These are phyloP conservation scores for Tenthredo distinguenda DNA, from an alignment of 2,888 invertebrate species.

Conservation along the genomic window DNA sequence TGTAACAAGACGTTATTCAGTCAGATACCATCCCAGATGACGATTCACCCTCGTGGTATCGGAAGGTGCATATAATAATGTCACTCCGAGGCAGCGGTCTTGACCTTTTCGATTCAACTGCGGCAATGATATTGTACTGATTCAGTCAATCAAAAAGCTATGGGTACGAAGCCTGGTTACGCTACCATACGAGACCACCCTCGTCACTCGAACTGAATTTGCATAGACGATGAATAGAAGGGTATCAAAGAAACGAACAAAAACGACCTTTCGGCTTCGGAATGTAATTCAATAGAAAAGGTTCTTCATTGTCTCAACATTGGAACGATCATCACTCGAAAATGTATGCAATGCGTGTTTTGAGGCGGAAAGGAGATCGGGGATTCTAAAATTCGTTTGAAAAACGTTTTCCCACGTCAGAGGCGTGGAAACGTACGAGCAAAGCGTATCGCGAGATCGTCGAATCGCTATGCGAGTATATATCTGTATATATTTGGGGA, in stretches of 20 bases:
- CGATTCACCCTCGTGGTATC: not conserved
- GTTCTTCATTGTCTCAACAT: not conserved
- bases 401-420: not conserved
- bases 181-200: not conserved
- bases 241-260: not conserved
- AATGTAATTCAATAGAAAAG: not conserved
- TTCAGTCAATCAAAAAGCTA: not conserved
- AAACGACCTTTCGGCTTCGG: not conserved
- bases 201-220: not conserved
- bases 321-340: not conserved
- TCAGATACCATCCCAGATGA: not conserved
- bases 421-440: not conserved
- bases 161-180: not conserved
- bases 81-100: not conserved
- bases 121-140: conserved; percentile 2
- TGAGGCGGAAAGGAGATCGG: not conserved
- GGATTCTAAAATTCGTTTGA: not conserved
- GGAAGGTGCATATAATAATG: not conserved
- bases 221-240: not conserved
- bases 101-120: not conserved
- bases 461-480: not conserved
- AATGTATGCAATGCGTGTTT: not conserved
- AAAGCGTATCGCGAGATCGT: not conserved
- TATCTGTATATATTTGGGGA: not conserved
- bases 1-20: not conserved